Evolutionary conservation across 1,140 invertebrate species (phyloP).

Genomic region (Drosophila lacteicornis): DNA sequence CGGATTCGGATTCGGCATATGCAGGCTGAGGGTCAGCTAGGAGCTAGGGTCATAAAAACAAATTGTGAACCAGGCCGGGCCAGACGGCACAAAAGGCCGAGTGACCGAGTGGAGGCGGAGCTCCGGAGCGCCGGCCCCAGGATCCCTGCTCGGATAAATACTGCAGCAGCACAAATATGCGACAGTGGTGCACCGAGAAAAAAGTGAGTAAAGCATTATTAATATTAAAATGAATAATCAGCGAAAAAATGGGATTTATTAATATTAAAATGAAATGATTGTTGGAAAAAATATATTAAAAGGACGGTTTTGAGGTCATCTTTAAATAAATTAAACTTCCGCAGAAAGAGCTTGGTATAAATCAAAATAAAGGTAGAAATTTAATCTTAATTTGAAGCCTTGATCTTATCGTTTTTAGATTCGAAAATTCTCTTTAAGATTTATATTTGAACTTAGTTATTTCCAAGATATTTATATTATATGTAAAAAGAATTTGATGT

Average conservation of each 20-base stretch:
- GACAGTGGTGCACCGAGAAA: conserved; percentile 25
- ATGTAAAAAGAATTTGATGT: no score
- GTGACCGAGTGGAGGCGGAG: background rate
- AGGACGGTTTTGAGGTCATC: no score
- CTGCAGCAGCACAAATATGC: conserved; percentile 75
- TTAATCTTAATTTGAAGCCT: background rate
- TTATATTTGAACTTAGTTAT: background rate
- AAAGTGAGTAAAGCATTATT: background rate
- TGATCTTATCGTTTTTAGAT: background rate
- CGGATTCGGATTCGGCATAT: background rate
- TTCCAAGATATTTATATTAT: no score
- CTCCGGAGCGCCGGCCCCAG: conserved; percentile 1
- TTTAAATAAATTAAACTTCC: no score
- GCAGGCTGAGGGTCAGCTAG: conserved; percentile 11
- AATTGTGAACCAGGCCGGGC: conserved; percentile 55
- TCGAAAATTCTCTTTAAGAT: no score
- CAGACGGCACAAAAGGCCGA: conserved; percentile 33
- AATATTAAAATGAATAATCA: no score
- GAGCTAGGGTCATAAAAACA: conserved; percentile 65
- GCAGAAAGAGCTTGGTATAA: no score
- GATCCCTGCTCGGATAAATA: conserved; percentile 60
- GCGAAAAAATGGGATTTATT: background rate
- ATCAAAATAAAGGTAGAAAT: background rate
- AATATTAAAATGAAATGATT: background rate
- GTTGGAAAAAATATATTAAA: no score